Evolutionary conservation across 1,140 invertebrate species (phyloP).

Genomic region (Rhagoletis pomonella): DNA sequence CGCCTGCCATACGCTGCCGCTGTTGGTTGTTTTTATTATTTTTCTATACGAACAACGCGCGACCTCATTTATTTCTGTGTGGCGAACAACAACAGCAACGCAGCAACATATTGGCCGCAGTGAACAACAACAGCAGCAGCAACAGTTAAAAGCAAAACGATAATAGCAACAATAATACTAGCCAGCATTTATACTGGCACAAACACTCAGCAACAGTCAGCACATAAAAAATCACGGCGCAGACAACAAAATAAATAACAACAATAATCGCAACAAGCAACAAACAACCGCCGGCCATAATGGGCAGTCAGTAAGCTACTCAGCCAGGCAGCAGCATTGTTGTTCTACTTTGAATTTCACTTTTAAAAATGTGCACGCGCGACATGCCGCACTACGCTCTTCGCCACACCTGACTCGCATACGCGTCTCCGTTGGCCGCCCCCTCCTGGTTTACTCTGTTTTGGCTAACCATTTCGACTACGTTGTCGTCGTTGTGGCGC

Average conservation of each 20-base stretch:
- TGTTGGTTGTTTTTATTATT: background rate
- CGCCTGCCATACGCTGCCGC: background rate
- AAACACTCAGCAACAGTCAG: background rate
- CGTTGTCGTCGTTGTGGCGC: background rate
- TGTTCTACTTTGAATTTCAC: slow-evolving; percentile 52
- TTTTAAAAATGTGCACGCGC: slow-evolving; percentile 51
- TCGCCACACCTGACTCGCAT: slow-evolving; percentile 21
- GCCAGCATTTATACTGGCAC: background rate
- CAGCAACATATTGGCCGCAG: slow-evolving; percentile 5
- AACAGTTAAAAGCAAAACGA: background rate
- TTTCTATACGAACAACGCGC: background rate
- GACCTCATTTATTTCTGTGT: slow-evolving; percentile 38
- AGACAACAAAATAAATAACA: background rate
- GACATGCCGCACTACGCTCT: background rate
- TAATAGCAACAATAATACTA: background rate
- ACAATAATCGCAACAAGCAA: background rate
- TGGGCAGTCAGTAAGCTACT: background rate
- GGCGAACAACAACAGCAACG: background rate
- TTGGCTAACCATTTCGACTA: background rate
- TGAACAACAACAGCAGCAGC: background rate
- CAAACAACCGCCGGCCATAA: background rate
- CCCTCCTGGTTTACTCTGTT: background rate
- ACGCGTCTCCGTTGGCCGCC: background rate
- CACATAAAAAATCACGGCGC: background rate
- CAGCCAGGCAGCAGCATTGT: slow-evolving; percentile 20